These are phyloP conservation scores for Amiota communis DNA, from an alignment of 2,888 invertebrate species.

Conservation along the genomic window DNA sequence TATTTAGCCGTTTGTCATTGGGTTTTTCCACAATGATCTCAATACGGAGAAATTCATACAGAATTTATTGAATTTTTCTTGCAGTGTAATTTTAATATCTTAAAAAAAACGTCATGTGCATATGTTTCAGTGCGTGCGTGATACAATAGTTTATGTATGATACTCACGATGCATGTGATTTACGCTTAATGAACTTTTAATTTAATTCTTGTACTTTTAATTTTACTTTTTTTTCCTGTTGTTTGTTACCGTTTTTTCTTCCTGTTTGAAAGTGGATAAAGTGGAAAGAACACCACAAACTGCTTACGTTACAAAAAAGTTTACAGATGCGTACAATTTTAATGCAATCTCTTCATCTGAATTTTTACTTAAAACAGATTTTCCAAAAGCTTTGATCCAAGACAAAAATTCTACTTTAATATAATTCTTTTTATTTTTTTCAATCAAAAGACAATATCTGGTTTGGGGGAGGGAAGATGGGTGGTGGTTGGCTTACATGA, in stretches of 20 bases:
- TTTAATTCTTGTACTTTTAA: conserved; percentile 45
- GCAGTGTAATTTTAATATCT: too few relatives aligned
- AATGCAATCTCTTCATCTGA: not conserved
- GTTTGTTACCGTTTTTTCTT: not conserved
- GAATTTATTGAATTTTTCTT: too few relatives aligned
- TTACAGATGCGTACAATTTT: not conserved
- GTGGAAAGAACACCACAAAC: not conserved
- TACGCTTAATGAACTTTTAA: conserved; percentile 60
- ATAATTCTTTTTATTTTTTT: not conserved
- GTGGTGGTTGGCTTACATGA: too few relatives aligned
- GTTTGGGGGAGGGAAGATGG: too few relatives aligned
- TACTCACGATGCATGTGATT: conserved; percentile 47
- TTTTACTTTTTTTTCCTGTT: conserved; percentile 40
- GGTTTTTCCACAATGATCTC: too few relatives aligned
- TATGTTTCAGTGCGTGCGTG: conserved; percentile 14
- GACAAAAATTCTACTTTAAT: too few relatives aligned
- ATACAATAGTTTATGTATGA: not conserved
- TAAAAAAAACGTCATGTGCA: not conserved
- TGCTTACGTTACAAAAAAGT: not conserved
- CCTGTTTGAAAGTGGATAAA: not conserved
- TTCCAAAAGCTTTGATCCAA: too few relatives aligned
- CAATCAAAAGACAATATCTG: not conserved
- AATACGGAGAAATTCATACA: too few relatives aligned
- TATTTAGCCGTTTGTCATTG: too few relatives aligned
- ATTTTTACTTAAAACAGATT: too few relatives aligned